phyloP scores from a whole-genome alignment of 1,140 invertebrate species.

The Eupeodes corollae region DNA sequence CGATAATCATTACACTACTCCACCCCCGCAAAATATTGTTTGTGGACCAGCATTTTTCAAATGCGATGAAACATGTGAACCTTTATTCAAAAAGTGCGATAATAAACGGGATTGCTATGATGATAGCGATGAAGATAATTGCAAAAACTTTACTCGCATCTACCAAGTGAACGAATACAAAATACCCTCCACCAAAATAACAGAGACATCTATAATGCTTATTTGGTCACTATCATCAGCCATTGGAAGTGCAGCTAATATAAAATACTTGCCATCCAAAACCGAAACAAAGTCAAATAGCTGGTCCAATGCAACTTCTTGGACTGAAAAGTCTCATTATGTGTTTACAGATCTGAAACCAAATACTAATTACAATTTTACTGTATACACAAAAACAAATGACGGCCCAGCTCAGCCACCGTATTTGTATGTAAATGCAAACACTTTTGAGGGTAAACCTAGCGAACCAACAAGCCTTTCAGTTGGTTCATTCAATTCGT shows the following conservation, averaged over 20 bases:
- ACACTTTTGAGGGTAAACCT: conserved; percentile 55
- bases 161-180: conserved; percentile 43
- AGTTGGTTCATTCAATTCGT: conserved; percentile 50
- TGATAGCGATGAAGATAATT: conserved; percentile 58
- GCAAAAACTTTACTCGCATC: conserved; percentile 39
- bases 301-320: conserved; percentile 51
- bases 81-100: conserved; percentile 50
- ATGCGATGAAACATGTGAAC: conserved; percentile 52
- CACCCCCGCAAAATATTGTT: not conserved
- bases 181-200: conserved; percentile 41
- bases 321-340: conserved; percentile 37
- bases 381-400: conserved; percentile 55
- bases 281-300: conserved; percentile 20
- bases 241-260: conserved; percentile 24
- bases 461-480: conserved; percentile 51
- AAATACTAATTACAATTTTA: conserved; percentile 63
- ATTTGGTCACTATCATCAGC: conserved; percentile 44
- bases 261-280: conserved; percentile 53
- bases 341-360: conserved; percentile 54
- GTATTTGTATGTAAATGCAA: conserved; percentile 45
- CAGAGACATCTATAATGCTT: conserved; percentile 41
- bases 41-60: conserved; percentile 49
- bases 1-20: conserved; percentile 5
- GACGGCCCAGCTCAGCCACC: conserved; percentile 40
- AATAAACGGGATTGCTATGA: conserved; percentile 56